Conservation (phyloP, 1,140 invertebrate genomes). For the Chymomyza costata region DNA sequence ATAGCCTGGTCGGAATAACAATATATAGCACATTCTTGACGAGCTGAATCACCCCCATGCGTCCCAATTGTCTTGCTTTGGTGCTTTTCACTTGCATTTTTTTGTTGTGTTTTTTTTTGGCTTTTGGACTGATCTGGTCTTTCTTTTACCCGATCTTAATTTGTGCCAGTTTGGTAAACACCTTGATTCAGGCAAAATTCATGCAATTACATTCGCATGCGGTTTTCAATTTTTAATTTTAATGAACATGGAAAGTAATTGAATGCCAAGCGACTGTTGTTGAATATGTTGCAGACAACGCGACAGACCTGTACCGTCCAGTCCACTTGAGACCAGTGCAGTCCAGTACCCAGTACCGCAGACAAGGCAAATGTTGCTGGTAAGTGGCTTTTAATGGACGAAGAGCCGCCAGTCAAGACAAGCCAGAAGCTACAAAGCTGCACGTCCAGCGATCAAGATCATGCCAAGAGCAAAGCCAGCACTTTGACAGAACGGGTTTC, state of each 20-base stretch:
- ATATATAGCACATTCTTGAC: no score
- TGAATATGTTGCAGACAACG: no score
- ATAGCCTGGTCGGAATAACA: no score
- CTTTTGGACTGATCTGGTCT: no score
- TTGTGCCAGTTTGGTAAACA: no score
- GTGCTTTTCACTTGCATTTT: no score
- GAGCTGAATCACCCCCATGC: no score
- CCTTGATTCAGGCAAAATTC: conserved; percentile 37
- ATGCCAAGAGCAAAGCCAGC: no score
- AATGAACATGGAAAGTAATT: conserved; percentile 55
- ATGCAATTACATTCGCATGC: conserved; percentile 33
- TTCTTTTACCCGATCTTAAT: no score
- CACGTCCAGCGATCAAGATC: conserved; percentile 33
- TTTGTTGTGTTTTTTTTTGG: no score
- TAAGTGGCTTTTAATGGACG: conserved; percentile 53
- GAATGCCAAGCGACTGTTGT: conserved; percentile 4
- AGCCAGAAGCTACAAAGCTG: conserved; percentile 26
- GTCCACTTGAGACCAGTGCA: not conserved
- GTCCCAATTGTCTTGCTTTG: no score
- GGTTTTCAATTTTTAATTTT: conserved; percentile 21
- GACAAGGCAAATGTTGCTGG: conserved; percentile 20
- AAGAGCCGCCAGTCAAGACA: conserved; percentile 8
- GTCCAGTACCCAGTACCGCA: not conserved
- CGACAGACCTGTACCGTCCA: conserved; percentile 18
- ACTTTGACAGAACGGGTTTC: conserved; percentile 50